Conservation (phyloP, 1,140 invertebrate species). For the Drosophila burlai region DNA sequence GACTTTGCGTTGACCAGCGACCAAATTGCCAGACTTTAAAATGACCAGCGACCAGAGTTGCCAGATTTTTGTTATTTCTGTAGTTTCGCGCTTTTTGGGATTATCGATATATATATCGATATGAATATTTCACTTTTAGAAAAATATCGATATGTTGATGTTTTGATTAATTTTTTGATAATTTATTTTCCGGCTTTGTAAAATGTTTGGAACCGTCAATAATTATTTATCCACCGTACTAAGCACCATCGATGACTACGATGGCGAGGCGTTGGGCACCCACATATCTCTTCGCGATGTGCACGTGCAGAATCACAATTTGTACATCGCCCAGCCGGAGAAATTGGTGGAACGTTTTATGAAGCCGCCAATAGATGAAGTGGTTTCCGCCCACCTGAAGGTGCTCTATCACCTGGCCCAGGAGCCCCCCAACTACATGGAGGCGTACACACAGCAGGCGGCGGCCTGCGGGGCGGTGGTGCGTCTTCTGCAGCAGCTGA, state of each 20-base stretch:
- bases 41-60: too few relatives aligned
- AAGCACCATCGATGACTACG: conserved; percentile 65
- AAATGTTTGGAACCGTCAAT: conserved; percentile 59
- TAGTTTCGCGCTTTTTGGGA: too few relatives aligned
- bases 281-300: conserved; percentile 92
- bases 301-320: conserved; percentile 90
- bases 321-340: conserved; percentile 90
- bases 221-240: conserved; percentile 73
- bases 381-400: conserved; percentile 92
- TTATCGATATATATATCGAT: too few relatives aligned
- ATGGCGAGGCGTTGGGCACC: conserved; percentile 86
- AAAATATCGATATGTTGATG: too few relatives aligned
- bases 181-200: neutral
- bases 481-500: conserved; percentile 94
- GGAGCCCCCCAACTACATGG: conserved; percentile 87
- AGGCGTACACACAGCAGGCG: conserved; percentile 93
- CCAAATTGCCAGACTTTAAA: too few relatives aligned
- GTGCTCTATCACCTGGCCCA: conserved; percentile 81
- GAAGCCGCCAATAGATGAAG: conserved; percentile 91
- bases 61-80: too few relatives aligned
- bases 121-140: too few relatives aligned
- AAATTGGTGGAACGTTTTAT: conserved; percentile 90
- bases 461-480: conserved; percentile 91
- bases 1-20: too few relatives aligned
- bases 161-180: too few relatives aligned